Conservation (phyloP, 1,140 invertebrate genomes). For the Meloidogyne hapla region DNA sequence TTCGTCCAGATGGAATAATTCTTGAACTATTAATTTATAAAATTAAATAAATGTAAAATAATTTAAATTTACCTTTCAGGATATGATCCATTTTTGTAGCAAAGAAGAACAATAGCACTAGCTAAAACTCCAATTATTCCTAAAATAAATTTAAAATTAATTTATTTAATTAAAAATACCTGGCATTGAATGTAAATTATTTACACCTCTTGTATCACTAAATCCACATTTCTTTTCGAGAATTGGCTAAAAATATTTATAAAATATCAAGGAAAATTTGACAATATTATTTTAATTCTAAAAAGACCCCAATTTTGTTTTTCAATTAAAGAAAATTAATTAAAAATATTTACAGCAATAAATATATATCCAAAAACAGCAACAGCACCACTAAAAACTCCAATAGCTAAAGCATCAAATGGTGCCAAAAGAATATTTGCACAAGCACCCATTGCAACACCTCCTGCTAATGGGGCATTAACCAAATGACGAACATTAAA, state of each 20-base stretch:
- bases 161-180: constrained; percentile 32
- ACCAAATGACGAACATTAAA: constrained; percentile 66
- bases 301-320: no score
- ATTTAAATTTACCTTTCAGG: constrained; percentile 38
- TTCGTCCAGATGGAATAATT: constrained; percentile 36
- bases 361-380: constrained; percentile 62
- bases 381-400: constrained; percentile 64
- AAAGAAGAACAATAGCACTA: constrained; percentile 29
- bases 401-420: constrained; percentile 66
- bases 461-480: constrained; percentile 68
- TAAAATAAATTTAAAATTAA: constrained; percentile 8
- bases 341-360: constrained; percentile 51
- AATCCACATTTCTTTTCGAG: constrained; percentile 63
- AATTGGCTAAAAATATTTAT: constrained; percentile 18
- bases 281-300: no score
- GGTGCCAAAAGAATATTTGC: constrained; percentile 69
- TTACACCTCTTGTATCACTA: constrained; percentile 67
- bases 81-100: constrained; percentile 27
- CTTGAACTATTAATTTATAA: constrained; percentile 15
- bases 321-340: constrained; percentile 22
- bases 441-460: constrained; percentile 66
- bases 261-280: no score
- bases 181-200: constrained; percentile 67
- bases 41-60: background rate
- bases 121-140: constrained; percentile 65